A percentile compares a stretch with the other conserved stretches of the same genome.
Conservation (phyloP, 2,888 invertebrate species). For the Drosophila prostipennis region DNA sequence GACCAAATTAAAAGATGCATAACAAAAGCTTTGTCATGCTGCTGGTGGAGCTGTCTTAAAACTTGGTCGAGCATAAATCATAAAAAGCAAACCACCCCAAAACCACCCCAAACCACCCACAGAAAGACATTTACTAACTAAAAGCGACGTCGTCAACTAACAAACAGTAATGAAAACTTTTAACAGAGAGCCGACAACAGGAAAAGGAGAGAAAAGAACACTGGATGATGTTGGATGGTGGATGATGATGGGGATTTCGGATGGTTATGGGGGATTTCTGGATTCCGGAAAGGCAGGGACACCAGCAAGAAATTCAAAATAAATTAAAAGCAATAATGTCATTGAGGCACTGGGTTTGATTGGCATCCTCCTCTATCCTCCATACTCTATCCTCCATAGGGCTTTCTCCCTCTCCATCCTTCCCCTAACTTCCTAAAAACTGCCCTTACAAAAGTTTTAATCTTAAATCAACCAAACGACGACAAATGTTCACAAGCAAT, state of each 20-base stretch:
- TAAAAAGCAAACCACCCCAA: constrained; percentile 37
- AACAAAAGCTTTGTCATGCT: constrained; percentile 60
- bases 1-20: constrained; percentile 65
- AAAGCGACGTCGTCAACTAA: constrained; percentile 50
- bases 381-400: no score
- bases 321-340: constrained; percentile 51
- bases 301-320: constrained; percentile 42
- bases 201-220: background rate
- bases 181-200: constrained; percentile 24
- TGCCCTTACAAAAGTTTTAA: constrained; percentile 53
- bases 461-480: constrained; percentile 62
- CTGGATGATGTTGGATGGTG: background rate
- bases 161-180: constrained; percentile 52
- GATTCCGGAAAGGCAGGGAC: background rate
- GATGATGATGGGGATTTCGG: background rate
- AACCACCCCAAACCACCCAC: background rate
- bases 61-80: constrained; percentile 57
- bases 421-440: no score
- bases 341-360: constrained; percentile 40
- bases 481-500: constrained; percentile 66
- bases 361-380: constrained; percentile 15
- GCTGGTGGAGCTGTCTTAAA: constrained; percentile 45
- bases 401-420: no score
- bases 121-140: constrained; percentile 46
- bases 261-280: background rate